These are phyloP conservation scores for Zootoca vivipara DNA, from an alignment of 2,113 vertebrate species.

Conservation along the genomic window DNA sequence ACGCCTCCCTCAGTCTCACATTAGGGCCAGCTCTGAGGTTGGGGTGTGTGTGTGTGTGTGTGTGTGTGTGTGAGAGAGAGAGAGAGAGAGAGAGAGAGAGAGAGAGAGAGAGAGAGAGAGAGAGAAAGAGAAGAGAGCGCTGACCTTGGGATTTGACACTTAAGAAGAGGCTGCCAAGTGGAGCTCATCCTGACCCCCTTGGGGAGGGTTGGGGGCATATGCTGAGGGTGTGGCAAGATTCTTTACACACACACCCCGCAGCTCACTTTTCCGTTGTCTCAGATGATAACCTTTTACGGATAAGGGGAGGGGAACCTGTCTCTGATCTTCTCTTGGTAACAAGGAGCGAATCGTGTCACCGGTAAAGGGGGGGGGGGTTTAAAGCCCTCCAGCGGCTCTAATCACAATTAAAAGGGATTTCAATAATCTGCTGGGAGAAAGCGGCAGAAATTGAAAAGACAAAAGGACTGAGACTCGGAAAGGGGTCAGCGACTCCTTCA, in stretches of 20 bases:
- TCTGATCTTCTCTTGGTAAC: neutral
- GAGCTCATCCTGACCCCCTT: too few relatives aligned
- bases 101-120: too few relatives aligned
- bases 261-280: neutral
- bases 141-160: too few relatives aligned
- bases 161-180: too few relatives aligned
- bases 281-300: neutral
- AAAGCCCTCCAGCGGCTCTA: neutral
- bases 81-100: too few relatives aligned
- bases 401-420: slow-evolving; percentile 7
- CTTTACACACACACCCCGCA: neutral
- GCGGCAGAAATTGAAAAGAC: neutral
- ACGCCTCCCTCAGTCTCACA: too few relatives aligned
- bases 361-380: neutral
- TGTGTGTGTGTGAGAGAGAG: too few relatives aligned
- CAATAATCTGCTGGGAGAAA: neutral
- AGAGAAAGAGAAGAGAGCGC: too few relatives aligned
- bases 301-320: neutral
- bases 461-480: neutral
- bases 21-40: too few relatives aligned
- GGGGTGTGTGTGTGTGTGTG: too few relatives aligned
- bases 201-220: too few relatives aligned
- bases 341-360: neutral
- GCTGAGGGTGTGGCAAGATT: too few relatives aligned
- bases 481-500: neutral